phyloP scores from a whole-genome alignment of 2,888 invertebrate genomes.

The Chalcosyrphus nemorum region DNA sequence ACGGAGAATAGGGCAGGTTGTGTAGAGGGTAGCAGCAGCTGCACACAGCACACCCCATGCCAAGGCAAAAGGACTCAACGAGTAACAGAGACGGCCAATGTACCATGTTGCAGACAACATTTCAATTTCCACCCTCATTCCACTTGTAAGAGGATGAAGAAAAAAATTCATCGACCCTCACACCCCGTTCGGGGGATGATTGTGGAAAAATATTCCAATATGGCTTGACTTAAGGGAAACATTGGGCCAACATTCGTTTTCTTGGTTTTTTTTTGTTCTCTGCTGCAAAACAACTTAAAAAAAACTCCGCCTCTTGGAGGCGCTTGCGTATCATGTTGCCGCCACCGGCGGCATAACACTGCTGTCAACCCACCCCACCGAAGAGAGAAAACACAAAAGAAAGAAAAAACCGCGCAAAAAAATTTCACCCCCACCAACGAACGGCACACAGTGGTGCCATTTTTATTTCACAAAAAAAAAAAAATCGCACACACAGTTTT shows the following conservation, averaged over 20 bases:
- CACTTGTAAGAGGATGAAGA: constrained; percentile 55
- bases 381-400: background rate
- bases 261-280: constrained; percentile 49
- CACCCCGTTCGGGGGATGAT: constrained; percentile 34
- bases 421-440: constrained; percentile 59
- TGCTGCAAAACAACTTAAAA: constrained; percentile 55
- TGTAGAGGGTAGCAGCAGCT: constrained; percentile 44
- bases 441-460: constrained; percentile 49
- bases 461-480: constrained; percentile 63
- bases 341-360: constrained; percentile 31
- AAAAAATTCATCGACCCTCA: constrained; percentile 33
- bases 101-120: constrained; percentile 62
- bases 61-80: no score
- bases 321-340: constrained; percentile 67
- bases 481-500: constrained; percentile 27
- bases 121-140: constrained; percentile 70
- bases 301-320: constrained; percentile 73
- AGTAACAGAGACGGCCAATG: constrained; percentile 48
- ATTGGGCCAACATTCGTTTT: constrained; percentile 13
- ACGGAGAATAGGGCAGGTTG: constrained; percentile 35
- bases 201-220: constrained; percentile 55
- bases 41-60: constrained; percentile 32
- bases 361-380: constrained; percentile 45
- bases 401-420: constrained; percentile 46
- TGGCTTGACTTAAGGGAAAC: constrained; percentile 58